Conservation (phyloP, 2,888 invertebrate species). For the Drosophila emarginata region DNA sequence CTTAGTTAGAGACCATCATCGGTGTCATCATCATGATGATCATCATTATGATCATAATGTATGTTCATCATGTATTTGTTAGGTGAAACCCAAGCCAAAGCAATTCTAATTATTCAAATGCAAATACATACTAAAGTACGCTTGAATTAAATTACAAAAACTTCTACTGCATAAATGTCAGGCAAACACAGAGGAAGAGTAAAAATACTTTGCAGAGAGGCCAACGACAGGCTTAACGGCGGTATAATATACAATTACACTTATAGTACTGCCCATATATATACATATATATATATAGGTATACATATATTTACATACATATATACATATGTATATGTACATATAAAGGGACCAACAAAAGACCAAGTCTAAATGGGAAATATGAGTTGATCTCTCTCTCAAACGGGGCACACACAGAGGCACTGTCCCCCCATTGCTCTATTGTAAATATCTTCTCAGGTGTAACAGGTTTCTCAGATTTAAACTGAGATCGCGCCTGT, state of each 20-base stretch:
- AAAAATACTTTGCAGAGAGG: constrained; percentile 26
- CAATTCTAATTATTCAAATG: constrained; percentile 75
- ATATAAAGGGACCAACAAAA: constrained; percentile 38
- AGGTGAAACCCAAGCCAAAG: constrained; percentile 61
- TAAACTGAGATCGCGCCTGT: constrained; percentile 67
- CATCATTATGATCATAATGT: not conserved
- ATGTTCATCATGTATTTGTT: constrained; percentile 17
- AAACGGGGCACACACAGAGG: constrained; percentile 32
- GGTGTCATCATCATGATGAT: not conserved
- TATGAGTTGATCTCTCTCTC: constrained; percentile 57
- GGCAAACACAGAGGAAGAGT: constrained; percentile 52
- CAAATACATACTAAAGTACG: constrained; percentile 51
- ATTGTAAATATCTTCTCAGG: constrained; percentile 81
- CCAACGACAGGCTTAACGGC: constrained; percentile 38
- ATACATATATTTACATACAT: not conserved
- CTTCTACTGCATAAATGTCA: constrained; percentile 49
- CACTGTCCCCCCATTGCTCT: constrained; percentile 44
- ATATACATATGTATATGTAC: not conserved
- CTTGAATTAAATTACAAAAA: constrained; percentile 73
- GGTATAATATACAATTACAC: constrained; percentile 49
- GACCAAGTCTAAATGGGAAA: constrained; percentile 48
- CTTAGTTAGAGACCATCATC: constrained; percentile 35
- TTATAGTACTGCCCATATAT: constrained; percentile 28
- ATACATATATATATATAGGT: constrained; percentile 11
- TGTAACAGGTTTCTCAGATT: constrained; percentile 82